These are phyloP conservation scores for Proteles cristata DNA, from an alignment of 2,113 vertebrate genomes.

Conservation along the genomic window DNA sequence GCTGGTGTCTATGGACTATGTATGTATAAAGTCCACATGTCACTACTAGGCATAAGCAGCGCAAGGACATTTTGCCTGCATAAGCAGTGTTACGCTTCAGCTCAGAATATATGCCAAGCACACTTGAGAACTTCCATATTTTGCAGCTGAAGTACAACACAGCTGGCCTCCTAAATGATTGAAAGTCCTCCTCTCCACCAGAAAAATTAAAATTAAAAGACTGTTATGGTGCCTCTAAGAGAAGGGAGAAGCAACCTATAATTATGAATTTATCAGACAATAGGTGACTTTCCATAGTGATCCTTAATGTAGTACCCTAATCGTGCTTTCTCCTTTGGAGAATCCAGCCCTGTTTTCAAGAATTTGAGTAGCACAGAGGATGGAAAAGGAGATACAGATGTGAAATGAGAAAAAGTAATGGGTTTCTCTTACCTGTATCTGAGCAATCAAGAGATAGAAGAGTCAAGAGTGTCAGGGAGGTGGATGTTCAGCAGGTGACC, in stretches of 20 bases:
- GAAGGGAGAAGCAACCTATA: conserved; percentile 67
- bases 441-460: background rate
- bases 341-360: conserved; percentile 38
- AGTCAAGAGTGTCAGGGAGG: background rate
- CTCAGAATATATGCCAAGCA: conserved; percentile 77
- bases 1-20: background rate
- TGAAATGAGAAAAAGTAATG: background rate
- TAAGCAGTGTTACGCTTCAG: conserved; percentile 57
- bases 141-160: conserved; percentile 80
- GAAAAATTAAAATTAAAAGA: conserved; percentile 69
- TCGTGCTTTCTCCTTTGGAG: conserved; percentile 56
- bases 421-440: background rate
- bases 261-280: conserved; percentile 82
- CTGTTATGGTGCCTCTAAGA: conserved; percentile 63
- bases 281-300: conserved; percentile 64
- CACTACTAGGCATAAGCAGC: conserved; percentile 11
- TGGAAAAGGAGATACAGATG: background rate
- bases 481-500: background rate
- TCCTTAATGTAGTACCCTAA: conserved; percentile 71
- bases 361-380: background rate
- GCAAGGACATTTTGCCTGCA: conserved; percentile 57
- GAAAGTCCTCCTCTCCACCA: conserved; percentile 62
- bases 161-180: conserved; percentile 79
- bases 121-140: conserved; percentile 70
- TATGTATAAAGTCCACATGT: conserved; percentile 14